Base-by-base conservation (phyloP, 2,888 invertebrate species). In the Blastobasis lacticolella region DNA sequence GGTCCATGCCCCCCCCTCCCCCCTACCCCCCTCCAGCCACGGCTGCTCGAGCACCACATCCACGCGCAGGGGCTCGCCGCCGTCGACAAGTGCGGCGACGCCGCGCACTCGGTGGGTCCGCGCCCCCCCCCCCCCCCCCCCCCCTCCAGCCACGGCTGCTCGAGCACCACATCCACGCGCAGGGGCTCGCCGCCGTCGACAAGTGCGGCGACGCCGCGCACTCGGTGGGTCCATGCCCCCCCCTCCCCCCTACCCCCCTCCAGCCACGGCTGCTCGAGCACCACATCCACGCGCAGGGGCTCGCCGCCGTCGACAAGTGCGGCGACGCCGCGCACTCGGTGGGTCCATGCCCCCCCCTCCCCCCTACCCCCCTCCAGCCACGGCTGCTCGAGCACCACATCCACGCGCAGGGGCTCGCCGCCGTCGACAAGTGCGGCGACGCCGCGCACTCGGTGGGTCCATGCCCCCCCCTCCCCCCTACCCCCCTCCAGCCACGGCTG, bases 391-490 rank as follows among this genome's bases (percentile, higher is more conserved):
- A 99, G 84, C 93, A 92, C 59, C 98, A 99, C 81, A 98, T 99
- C 61, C 93, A 95, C 63, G 93, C 93, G 69, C 97, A 97, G 85
- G 97, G 97, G 3, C 91, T 95, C 57, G 93, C 94, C 61, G 98
- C 98, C 42, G 94, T 99, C 64, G 98, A 97, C 79, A 96, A 96
- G 81, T 96, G 97, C 75, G 97, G 97, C 9, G 97, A 97, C 64
- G 90, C 93, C 49, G 98, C 97, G 56, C 92, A 94, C 64, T 96
- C 95, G 85, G 95, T 95, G 81, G 84, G 89, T 79, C n/a, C 0
- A 8, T 4, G 92, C 5, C 94, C 95, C 71, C 96, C 96, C 49
- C 88, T 97, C n/a, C n/a, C n/a, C n/a, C n/a, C n/a, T n/a, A n/a
- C n/a, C n/a, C n/a, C n/a, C n/a, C n/a, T n/a, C n/a, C n/a, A n/a